These are phyloP conservation scores for Eilema depressum DNA, from an alignment of 2,888 invertebrate genomes.

Conservation along the genomic window DNA sequence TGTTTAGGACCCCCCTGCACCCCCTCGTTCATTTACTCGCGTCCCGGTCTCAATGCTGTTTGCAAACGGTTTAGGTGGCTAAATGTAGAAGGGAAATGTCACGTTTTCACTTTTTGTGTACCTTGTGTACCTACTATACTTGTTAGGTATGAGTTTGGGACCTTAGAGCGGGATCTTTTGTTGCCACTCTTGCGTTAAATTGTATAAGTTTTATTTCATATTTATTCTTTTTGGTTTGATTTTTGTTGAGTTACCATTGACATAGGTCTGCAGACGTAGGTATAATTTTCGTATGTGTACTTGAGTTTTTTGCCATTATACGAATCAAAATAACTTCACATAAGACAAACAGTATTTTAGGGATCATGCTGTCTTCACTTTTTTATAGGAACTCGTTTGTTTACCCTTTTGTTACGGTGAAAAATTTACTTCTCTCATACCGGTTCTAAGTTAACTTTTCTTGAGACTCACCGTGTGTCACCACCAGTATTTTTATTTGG, in stretches of 20 bases:
- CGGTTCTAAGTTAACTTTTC: background rate
- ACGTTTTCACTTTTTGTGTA: slow-evolving; percentile 82
- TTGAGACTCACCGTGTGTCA: background rate
- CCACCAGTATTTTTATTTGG: background rate
- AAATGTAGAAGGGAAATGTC: slow-evolving; percentile 84
- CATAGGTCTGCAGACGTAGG: background rate
- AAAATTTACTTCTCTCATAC: background rate
- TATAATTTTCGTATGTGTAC: background rate
- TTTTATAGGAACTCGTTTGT: no score
- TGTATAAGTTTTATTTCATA: slow-evolving; percentile 1
- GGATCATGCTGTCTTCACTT: background rate
- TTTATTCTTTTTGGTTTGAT: background rate
- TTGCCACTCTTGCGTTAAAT: slow-evolving; percentile 7
- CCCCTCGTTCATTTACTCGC: slow-evolving; percentile 80
- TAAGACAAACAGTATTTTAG: background rate
- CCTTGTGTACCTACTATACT: slow-evolving; percentile 13
- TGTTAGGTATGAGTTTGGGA: slow-evolving; percentile 11
- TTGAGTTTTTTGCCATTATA: background rate
- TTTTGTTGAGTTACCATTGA: background rate
- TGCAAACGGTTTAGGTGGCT: slow-evolving; percentile 85
- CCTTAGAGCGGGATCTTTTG: slow-evolving; percentile 8
- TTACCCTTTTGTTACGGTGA: no score
- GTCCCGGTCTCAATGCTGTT: slow-evolving; percentile 80
- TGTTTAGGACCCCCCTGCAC: slow-evolving; percentile 78
- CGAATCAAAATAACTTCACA: background rate